Percentiles rank a stretch among this genome's conserved stretches.
These are phyloP conservation scores for Promerops cafer DNA, from an alignment of 2,113 vertebrate genomes.

Conservation along the genomic window DNA sequence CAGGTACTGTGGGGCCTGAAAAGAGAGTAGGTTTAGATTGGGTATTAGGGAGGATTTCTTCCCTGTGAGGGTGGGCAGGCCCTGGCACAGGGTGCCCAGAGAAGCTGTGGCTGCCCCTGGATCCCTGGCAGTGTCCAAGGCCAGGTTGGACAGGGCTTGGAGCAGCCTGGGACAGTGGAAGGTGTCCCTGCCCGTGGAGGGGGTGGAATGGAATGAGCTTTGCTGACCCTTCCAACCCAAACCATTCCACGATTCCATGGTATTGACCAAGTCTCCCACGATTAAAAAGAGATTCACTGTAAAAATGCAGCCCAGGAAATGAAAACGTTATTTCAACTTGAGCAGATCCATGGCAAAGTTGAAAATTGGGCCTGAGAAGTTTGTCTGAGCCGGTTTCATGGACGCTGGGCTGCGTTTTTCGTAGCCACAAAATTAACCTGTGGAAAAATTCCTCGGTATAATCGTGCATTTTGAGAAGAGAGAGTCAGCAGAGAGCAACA, in stretches of 20 bases:
- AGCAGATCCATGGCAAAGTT: accelerated
- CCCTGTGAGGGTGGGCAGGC: accelerated
- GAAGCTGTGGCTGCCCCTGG: not conserved
- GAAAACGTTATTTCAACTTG: not conserved
- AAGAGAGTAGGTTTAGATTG: not conserved
- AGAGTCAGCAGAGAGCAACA: not conserved
- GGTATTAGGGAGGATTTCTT: not conserved
- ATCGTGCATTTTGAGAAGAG: not conserved
- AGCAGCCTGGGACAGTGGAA: accelerated
- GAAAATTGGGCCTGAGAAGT: not conserved
- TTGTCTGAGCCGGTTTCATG: not conserved
- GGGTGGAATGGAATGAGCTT: accelerated
- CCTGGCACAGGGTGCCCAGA: not conserved
- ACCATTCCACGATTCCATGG: accelerated
- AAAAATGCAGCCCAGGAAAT: not conserved
- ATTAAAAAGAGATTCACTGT: not conserved
- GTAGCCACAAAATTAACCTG: not conserved
- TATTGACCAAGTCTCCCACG: not conserved
- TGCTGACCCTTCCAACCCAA: not conserved
- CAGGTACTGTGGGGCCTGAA: not conserved
- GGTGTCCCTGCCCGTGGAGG: not conserved
- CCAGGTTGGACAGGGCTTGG: accelerated
- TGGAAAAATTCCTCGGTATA: accelerated
- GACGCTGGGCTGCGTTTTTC: accelerated
- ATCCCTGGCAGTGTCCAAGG: not conserved